Conservation (phyloP, 1,140 invertebrate genomes). For the Euschistus heros region DNA sequence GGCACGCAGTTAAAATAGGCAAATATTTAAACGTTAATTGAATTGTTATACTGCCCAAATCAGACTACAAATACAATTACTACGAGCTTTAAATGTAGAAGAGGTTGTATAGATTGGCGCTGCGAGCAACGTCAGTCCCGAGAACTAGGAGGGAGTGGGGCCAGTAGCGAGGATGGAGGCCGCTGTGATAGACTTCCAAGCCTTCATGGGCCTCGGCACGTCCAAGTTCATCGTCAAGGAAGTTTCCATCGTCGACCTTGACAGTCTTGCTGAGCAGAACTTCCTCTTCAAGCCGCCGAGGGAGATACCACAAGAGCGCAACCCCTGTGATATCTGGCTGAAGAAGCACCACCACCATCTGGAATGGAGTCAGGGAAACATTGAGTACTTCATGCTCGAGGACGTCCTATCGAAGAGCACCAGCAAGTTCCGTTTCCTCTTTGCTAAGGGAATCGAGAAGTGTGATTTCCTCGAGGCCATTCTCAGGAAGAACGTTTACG, state of each 20-base stretch:
- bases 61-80: no score
- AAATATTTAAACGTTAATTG: no score
- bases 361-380: not conserved
- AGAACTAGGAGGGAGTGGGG: not conserved
- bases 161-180: not conserved
- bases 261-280: not conserved
- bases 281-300: conserved; percentile 5
- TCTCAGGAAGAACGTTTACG: not conserved
- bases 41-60: no score
- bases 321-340: not conserved
- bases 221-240: conserved; percentile 8
- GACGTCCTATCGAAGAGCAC: not conserved
- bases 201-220: not conserved
- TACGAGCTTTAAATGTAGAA: no score
- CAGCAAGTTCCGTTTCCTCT: not conserved
- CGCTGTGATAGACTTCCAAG: not conserved
- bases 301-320: not conserved
- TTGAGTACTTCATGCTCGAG: not conserved
- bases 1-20: no score
- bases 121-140: no score
- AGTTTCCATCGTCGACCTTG: not conserved
- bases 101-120: no score
- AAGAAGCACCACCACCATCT: not conserved
- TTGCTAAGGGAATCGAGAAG: conserved; percentile 1
- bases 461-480: not conserved